Conservation (phyloP, 2,113 vertebrate genomes). For the Turdus rufiventris region DNA sequence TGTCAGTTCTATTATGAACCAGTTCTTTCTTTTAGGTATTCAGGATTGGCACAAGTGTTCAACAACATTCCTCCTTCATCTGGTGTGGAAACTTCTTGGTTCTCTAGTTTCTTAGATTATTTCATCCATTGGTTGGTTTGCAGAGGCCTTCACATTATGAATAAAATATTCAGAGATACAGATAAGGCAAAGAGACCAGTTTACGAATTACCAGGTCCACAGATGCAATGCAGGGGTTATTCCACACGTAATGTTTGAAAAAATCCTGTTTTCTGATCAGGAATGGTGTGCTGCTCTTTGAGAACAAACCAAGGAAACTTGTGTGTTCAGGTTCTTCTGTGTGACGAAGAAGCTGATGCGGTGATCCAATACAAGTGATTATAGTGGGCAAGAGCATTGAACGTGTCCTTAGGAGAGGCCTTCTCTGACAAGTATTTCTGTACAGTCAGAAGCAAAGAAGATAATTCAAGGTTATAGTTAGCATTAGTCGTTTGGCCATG, state of each 20-base stretch:
- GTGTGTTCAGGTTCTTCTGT: neutral
- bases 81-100: neutral
- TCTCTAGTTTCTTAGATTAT: neutral
- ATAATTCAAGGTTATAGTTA: constrained; percentile 27
- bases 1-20: neutral
- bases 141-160: neutral
- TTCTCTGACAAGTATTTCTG: constrained; percentile 5
- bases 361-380: neutral
- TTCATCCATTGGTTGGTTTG: neutral
- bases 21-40: constrained; percentile 1
- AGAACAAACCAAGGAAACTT: neutral
- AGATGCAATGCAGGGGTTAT: neutral
- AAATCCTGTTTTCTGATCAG: neutral
- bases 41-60: neutral
- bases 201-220: neutral
- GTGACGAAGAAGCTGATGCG: neutral
- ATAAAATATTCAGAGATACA: neutral
- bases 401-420: constrained; percentile 7
- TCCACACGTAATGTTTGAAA: neutral
- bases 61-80: neutral
- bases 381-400: neutral
- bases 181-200: neutral
- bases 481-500: neutral
- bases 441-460: neutral
- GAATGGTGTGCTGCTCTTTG: neutral